These are phyloP conservation scores for Teleogryllus oceanicus DNA, from an alignment of 2,888 invertebrate species.

Conservation along the genomic window DNA sequence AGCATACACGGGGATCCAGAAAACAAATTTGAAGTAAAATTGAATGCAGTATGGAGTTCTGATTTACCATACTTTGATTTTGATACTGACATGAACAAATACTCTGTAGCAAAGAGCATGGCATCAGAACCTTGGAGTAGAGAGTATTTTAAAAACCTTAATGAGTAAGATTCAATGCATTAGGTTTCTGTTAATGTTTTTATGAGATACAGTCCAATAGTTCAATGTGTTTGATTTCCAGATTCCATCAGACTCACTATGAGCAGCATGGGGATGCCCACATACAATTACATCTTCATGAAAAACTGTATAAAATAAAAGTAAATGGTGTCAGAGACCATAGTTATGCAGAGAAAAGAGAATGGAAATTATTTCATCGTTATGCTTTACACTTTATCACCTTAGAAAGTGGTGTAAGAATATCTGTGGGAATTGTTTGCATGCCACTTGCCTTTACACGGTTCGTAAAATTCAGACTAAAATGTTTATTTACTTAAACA, in stretches of 20 bases:
- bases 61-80: conserved; percentile 63
- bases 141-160: conserved; percentile 61
- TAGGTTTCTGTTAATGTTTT: background rate
- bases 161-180: conserved; percentile 52
- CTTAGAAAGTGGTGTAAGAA: conserved; percentile 65
- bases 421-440: conserved; percentile 63
- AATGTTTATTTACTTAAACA: too few species aligned
- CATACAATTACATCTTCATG: conserved; percentile 57
- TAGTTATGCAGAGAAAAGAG: conserved; percentile 61
- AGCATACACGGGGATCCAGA: conserved; percentile 24
- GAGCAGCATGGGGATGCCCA: conserved; percentile 66
- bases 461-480: conserved; percentile 46
- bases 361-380: conserved; percentile 66
- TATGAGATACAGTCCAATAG: background rate
- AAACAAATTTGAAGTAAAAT: conserved; percentile 51
- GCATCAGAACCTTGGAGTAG: conserved; percentile 66
- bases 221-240: conserved; percentile 43
- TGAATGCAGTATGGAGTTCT: conserved; percentile 60
- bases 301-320: conserved; percentile 49
- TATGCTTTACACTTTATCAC: conserved; percentile 68
- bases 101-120: conserved; percentile 59
- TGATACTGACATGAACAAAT: conserved; percentile 61
- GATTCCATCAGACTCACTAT: conserved; percentile 70
- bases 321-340: conserved; percentile 67
- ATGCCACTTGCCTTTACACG: conserved; percentile 60